Evolutionary conservation across 2,797 vertebrate species (phyloP), one percentile per base, ranked within the genome.

Genomic region (Moxostoma hubbsi): DNA sequence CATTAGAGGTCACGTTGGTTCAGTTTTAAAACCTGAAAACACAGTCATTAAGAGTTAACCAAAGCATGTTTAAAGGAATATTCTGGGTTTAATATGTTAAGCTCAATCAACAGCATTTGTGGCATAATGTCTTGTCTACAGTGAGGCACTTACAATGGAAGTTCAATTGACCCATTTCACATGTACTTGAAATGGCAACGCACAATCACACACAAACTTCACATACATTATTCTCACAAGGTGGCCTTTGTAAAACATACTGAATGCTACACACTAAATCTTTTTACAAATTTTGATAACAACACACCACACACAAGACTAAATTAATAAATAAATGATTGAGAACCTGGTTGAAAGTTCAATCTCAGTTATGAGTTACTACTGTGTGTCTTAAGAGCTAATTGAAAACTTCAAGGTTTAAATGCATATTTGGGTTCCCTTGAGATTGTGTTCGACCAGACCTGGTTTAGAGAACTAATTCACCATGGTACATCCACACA

Each of bases 391-490:
- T 75, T 47, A 49, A 66, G 57, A 7, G 51, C 10, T 63, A 24
- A 1, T 24, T 24, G 2, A 24, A 24, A 24, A 18, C 18, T 18
- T 18, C 18, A 18, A 18, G 18, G 18, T 18, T 18, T 18, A 18
- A 61, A 51, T 73, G 24, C 57, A 51, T 7, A 24, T 43, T 66
- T 77, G 65, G 13, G 13, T 18, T 77, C 66, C 55, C 75, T 3
- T 69, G 66, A 69, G 75, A 15, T 24, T 47, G 43, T 24, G 10
- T 11, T 67, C 53, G 11, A 61, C 36, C 45, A 59, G 47, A 68
- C 16, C 71, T 15, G n/a, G 68, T 43, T 61, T 7, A 75, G 61
- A 49, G 54, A 77, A 53, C 69, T 69, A 7, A 77, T 77, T 62
- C n/a, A 69, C 65, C 49, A 45, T 69, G 24, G 61, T 53, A 62